Evolutionary conservation across 2,888 invertebrate genomes (phyloP), one percentile per base, ranked within the genome.

Genomic region (Poecilobothrus nobilitatus): DNA sequence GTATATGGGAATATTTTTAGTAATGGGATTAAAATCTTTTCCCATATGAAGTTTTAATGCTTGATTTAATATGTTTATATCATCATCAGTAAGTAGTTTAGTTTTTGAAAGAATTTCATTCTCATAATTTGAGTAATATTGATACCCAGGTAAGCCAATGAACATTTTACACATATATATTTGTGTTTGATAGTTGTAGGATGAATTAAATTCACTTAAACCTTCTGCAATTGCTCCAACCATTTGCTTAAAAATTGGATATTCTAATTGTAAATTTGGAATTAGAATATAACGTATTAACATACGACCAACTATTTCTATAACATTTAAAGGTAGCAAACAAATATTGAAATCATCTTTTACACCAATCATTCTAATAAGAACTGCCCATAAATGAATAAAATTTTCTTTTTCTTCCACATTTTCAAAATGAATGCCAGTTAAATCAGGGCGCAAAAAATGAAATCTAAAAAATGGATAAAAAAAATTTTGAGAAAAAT

Each of bases 321-420:
- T 7, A 4, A 62, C 21, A 21, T 65, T 65, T 34, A 68, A 37
- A 3, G 63, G 22, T 21, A 33, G 2, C 8, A 68, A 8, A 37
- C 68, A 68, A 65, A 66, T 64, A 66, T 68, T 68, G 22, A 33
- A 68, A 41, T 66, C 18, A 66, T 68, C 68, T 18, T 66, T 21
- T 15, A 68, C 18, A 37, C 68, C 68, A 20, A 68, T 12, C 66
- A 68, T 66, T 12, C 27, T 21, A 5, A 41, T 37, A 18, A 68
- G 41, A 44, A 66, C 44, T 8, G 53, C 66, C 68, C 68, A 68
- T 1, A 68, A 66, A 66, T 68, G 68, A 63, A 68, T 53, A 68
- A 68, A 68, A 20, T 66, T 63, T 66, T 64, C 66, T 15, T 63
- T 22, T 5, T 65, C 68, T 20, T 68, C 64, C 6, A n/a, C 20